A percentile compares a stretch with the other conserved stretches of the same genome.
phyloP scores from a whole-genome alignment of 1,140 invertebrate genomes.

The Zaprionus davidi region DNA sequence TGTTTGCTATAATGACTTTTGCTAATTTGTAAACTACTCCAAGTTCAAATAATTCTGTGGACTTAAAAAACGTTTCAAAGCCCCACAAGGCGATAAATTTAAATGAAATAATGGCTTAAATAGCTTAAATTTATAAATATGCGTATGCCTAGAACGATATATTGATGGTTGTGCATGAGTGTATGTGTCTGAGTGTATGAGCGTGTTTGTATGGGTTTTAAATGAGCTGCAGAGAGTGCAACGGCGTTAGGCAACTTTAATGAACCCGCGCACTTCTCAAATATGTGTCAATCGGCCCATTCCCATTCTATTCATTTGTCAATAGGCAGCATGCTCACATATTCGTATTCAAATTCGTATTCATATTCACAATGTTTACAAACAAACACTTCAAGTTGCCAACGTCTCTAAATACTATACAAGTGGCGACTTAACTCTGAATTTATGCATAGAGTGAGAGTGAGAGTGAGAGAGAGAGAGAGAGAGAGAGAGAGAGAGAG shows the following conservation, averaged over 20 bases:
- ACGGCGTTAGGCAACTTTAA: slow-evolving; percentile 47
- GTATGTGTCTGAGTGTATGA: not conserved
- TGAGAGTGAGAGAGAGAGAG: not conserved
- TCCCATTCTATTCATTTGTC: slow-evolving; percentile 40
- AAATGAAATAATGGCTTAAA: slow-evolving; percentile 5
- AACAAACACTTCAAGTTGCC: slow-evolving; percentile 40
- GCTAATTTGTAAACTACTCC: not conserved
- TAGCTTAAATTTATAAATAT: slow-evolving; percentile 1
- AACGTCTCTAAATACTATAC: slow-evolving; percentile 22
- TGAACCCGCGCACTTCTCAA: slow-evolving; percentile 46
- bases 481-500: too few species aligned
- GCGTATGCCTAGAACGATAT: slow-evolving; percentile 6
- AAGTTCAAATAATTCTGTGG: not conserved
- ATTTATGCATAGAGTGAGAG: not conserved
- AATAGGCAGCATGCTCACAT: slow-evolving; percentile 9
- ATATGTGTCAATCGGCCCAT: slow-evolving; percentile 51
- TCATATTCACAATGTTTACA: slow-evolving; percentile 41
- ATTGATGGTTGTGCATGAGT: not conserved
- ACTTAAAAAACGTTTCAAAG: not conserved
- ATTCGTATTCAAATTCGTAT: not conserved
- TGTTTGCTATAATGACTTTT: not conserved
- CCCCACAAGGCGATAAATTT: slow-evolving; percentile 6
- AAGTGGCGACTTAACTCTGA: slow-evolving; percentile 38
- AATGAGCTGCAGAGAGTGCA: slow-evolving; percentile 49
- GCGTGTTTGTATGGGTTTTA: slow-evolving; percentile 19